These are phyloP conservation scores for Phoeniculus purpureus DNA, from an alignment of 2,797 vertebrate genomes.

Conservation along the genomic window DNA sequence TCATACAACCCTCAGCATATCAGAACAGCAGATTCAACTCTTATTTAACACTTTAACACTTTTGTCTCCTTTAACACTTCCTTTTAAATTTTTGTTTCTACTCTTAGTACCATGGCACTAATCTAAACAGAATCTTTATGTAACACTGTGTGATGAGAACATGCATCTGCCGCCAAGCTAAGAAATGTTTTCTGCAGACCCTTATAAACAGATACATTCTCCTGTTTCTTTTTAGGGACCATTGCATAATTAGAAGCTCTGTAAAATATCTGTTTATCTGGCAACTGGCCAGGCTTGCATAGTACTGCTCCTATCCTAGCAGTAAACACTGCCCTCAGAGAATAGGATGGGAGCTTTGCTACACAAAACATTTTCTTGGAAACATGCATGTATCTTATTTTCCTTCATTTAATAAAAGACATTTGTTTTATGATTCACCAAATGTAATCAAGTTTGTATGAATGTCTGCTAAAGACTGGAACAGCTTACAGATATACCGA, in stretches of 20 bases:
- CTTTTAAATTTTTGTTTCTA: background rate
- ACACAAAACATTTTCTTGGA: background rate
- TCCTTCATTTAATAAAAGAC: background rate
- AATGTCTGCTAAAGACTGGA: background rate
- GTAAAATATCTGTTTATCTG: slow-evolving; percentile 67
- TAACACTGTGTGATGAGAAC: slow-evolving; percentile 20
- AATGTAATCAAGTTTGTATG: background rate
- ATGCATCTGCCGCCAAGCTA: slow-evolving; percentile 25
- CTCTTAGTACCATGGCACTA: background rate
- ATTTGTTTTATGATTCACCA: background rate
- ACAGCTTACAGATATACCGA: background rate
- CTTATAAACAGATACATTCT: slow-evolving; percentile 68
- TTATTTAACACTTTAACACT: too few species aligned
- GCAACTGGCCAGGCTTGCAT: slow-evolving; percentile 52
- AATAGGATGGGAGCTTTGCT: background rate
- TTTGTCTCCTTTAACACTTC: background rate
- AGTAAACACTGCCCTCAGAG: slow-evolving; percentile 53
- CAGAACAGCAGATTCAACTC: background rate
- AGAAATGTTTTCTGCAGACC: slow-evolving; percentile 51
- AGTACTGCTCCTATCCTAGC: slow-evolving; percentile 42
- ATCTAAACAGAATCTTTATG: slow-evolving; percentile 29
- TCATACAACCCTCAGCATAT: background rate
- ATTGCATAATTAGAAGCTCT: slow-evolving; percentile 67
- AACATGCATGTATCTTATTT: background rate
- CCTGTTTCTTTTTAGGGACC: slow-evolving; percentile 62